These are phyloP conservation scores for Artibeus jamaicensis DNA, from an alignment of 2,797 vertebrate genomes.

Conservation along the genomic window DNA sequence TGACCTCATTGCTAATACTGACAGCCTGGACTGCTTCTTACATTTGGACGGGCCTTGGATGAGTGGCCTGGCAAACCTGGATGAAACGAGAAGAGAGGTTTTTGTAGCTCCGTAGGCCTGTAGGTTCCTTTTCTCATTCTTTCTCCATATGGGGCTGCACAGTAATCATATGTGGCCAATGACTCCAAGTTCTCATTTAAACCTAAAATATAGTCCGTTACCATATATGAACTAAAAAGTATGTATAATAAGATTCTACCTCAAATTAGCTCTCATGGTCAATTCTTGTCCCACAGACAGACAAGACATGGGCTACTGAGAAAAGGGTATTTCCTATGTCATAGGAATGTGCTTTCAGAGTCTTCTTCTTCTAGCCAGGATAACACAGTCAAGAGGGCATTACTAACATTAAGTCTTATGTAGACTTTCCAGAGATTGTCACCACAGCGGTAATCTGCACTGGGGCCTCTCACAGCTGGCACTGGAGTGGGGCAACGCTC, in stretches of 20 bases:
- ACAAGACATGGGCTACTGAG: not conserved
- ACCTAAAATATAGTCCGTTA: not conserved
- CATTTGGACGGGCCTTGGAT: not conserved
- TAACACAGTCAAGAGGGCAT: not conserved
- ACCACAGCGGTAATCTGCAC: not conserved
- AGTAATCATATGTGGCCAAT: not conserved
- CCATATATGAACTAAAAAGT: not conserved
- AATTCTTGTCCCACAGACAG: not conserved
- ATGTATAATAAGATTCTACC: not conserved
- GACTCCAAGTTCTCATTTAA: conserved; percentile 18
- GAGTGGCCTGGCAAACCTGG: not conserved
- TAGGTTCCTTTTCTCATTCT: not conserved
- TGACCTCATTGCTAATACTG: conserved; percentile 53
- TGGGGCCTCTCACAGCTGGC: not conserved
- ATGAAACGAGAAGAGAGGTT: not conserved
- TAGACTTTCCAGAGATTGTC: conserved; percentile 2
- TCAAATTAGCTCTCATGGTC: not conserved
- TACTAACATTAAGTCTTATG: not conserved
- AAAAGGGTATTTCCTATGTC: not conserved
- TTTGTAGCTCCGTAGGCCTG: not conserved
- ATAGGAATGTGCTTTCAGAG: not conserved
- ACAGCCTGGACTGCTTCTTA: not conserved
- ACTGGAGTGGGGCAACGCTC: not conserved
- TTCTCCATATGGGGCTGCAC: not conserved
- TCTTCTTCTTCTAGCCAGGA: not conserved